Conservation (phyloP, 2,888 invertebrate genomes). For the Xylocampa areola region DNA sequence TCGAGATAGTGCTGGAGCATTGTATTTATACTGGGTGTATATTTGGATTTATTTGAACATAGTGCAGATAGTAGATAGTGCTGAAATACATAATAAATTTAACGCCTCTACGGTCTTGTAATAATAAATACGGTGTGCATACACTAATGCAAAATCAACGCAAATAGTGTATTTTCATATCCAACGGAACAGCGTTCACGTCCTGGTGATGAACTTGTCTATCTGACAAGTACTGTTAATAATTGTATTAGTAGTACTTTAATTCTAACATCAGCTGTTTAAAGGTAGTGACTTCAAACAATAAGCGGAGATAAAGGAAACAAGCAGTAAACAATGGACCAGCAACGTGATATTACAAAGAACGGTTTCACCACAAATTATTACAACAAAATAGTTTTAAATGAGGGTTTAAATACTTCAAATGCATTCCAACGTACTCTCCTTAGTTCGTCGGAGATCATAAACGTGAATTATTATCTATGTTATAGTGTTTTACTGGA, state of each 20-base stretch:
- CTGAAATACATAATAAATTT: slow-evolving; percentile 51
- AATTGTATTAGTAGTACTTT: slow-evolving; percentile 21
- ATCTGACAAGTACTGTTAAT: slow-evolving; percentile 28
- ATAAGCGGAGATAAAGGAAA: too few relatives aligned
- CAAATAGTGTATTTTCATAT: slow-evolving; percentile 45
- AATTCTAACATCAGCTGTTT: background rate
- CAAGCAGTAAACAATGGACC: too few relatives aligned
- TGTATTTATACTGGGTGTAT: slow-evolving; percentile 47
- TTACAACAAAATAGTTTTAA: background rate
- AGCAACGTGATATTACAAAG: background rate
- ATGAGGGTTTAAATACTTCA: background rate
- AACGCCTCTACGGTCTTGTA: slow-evolving; percentile 42
- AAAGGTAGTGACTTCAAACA: too few relatives aligned
- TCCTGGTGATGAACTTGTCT: slow-evolving; percentile 20
- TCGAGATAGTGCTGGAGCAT: slow-evolving; percentile 14
- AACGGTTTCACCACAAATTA: background rate
- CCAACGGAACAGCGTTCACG: slow-evolving; percentile 18
- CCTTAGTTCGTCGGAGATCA: background rate
- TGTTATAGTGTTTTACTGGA: background rate
- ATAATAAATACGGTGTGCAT: slow-evolving; percentile 54
- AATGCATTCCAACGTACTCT: background rate
- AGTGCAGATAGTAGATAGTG: slow-evolving; percentile 51
- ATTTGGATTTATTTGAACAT: slow-evolving; percentile 42
- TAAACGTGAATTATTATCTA: slow-evolving; percentile 1
- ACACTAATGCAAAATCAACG: slow-evolving; percentile 42